phyloP scores from a whole-genome alignment of 1,140 invertebrate genomes.

The Frieseomelitta varia region DNA sequence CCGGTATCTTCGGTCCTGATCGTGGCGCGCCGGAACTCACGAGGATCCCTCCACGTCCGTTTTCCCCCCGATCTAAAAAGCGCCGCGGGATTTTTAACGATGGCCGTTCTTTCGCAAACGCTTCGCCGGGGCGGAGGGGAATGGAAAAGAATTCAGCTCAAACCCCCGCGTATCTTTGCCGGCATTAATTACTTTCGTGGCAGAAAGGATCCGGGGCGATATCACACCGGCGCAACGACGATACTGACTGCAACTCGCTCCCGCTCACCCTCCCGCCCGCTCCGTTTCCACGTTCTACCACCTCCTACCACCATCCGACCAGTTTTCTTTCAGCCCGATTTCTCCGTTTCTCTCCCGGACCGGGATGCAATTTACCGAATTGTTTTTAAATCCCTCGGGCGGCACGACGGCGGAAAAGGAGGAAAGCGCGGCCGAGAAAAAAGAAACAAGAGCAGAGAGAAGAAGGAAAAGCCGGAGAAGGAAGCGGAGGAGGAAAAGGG shows the following conservation, averaged over 20 bases:
- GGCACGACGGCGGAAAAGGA: conserved; percentile 43
- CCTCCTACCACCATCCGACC: neutral
- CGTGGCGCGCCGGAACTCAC: conserved; percentile 37
- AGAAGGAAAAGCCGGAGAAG: conserved; percentile 42
- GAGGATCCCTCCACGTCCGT: conserved; percentile 34
- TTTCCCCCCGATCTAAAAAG: conserved; percentile 41
- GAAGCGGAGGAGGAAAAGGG: conserved; percentile 51
- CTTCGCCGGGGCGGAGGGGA: neutral
- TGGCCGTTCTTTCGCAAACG: conserved; percentile 7
- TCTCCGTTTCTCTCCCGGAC: conserved; percentile 26
- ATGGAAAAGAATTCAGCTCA: neutral
- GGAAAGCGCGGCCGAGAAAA: conserved; percentile 34
- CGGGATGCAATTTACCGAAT: conserved; percentile 78
- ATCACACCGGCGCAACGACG: conserved; percentile 37
- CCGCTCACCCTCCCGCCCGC: neutral
- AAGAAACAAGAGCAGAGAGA: conserved; percentile 52
- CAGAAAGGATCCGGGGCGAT: conserved; percentile 45
- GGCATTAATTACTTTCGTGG: conserved; percentile 60
- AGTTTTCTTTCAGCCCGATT: conserved; percentile 35
- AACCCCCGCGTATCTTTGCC: conserved; percentile 26
- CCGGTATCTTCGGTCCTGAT: conserved; percentile 53
- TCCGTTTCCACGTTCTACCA: neutral
- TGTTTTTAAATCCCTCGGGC: conserved; percentile 79
- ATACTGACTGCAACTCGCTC: conserved; percentile 10
- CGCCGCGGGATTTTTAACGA: conserved; percentile 42